A percentile compares a stretch with the other conserved stretches of the same genome.
phyloP scores from a whole-genome alignment of 2,888 invertebrate species.

The Lordiphosa fenestrarum region DNA sequence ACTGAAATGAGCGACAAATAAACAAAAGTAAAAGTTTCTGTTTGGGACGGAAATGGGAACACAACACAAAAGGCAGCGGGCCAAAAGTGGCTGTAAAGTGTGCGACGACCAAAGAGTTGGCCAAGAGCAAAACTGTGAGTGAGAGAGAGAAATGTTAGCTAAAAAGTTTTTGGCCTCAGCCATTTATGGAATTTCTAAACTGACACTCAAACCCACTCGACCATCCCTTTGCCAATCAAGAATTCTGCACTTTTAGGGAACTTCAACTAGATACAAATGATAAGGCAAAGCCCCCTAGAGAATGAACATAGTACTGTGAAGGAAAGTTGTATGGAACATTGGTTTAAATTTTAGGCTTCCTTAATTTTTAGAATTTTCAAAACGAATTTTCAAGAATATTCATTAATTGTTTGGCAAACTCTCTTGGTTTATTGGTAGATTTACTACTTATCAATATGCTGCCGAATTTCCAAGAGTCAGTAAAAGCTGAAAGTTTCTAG shows the following conservation, averaged over 20 bases:
- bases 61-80: constrained; percentile 58
- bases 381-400: no score
- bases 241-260: constrained; percentile 34
- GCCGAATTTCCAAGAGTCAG: no score
- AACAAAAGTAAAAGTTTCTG: constrained; percentile 68
- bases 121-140: background rate
- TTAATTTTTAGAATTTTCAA: no score
- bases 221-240: background rate
- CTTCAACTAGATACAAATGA: no score
- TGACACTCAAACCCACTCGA: constrained; percentile 28
- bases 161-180: constrained; percentile 58
- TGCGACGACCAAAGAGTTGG: constrained; percentile 25
- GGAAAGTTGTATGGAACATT: no score
- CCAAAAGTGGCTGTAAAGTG: constrained; percentile 22
- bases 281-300: no score
- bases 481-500: no score
- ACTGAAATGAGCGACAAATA: constrained; percentile 72
- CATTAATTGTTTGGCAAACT: no score
- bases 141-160: constrained; percentile 44
- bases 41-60: constrained; percentile 64
- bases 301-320: no score
- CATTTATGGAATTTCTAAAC: constrained; percentile 68
- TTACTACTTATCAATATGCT: no score
- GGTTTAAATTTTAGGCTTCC: no score
- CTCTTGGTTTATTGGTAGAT: no score